These are phyloP conservation scores for Drosophila subobscura DNA, from an alignment of 1,140 invertebrate genomes.

Conservation along the genomic window DNA sequence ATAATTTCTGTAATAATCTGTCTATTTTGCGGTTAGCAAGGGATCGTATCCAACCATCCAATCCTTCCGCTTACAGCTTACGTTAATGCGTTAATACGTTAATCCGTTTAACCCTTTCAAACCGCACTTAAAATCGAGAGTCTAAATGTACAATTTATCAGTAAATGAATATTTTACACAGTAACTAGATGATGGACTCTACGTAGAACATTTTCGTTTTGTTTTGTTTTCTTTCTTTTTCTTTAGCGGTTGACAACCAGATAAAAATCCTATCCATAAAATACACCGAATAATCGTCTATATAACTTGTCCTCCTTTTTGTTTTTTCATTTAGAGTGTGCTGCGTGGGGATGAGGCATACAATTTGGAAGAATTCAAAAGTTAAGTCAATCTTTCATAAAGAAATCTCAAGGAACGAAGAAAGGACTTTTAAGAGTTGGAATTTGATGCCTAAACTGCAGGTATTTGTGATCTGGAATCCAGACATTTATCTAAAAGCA, in stretches of 20 bases:
- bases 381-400: no score
- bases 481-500: no score
- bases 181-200: slow-evolving; percentile 69
- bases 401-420: no score
- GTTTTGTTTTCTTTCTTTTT: slow-evolving; percentile 6
- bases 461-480: no score
- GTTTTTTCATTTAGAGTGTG: no score
- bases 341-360: no score
- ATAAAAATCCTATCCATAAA: slow-evolving; percentile 66
- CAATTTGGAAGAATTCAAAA: no score
- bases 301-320: slow-evolving; percentile 1
- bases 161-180: slow-evolving; percentile 73
- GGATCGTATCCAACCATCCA: slow-evolving; percentile 19
- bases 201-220: slow-evolving; percentile 57
- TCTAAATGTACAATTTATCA: slow-evolving; percentile 73
- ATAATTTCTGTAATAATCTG: slow-evolving; percentile 36
- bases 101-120: slow-evolving; percentile 62
- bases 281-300: slow-evolving; percentile 63
- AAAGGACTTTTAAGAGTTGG: no score
- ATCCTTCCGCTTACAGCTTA: slow-evolving; percentile 63
- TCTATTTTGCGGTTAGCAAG: slow-evolving; percentile 13
- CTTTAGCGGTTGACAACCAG: slow-evolving; percentile 63
- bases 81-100: no score
- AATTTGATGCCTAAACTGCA: no score
- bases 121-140: slow-evolving; percentile 74